Percentiles rank a stretch among this genome's conserved stretches.
Evolutionary conservation across 2,797 vertebrate genomes (phyloP).

Genomic region (Coracias cyanogaster): DNA sequence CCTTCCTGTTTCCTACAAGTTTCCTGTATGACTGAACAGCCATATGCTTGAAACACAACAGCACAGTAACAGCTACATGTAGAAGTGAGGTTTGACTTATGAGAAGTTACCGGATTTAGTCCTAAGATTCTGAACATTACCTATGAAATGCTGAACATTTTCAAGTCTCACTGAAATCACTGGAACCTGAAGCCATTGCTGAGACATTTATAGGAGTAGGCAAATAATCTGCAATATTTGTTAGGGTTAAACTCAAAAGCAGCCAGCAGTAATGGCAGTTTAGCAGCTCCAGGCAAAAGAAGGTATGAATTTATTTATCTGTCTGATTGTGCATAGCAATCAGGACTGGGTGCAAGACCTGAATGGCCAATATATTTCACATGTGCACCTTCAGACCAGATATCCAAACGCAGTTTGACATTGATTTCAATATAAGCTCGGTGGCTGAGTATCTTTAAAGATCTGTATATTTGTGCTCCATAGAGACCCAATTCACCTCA

Average conservation of each 20-base stretch:
- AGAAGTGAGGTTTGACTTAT: conserved; percentile 65
- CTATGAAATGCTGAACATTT: background rate
- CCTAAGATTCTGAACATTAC: background rate
- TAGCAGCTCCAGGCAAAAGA: background rate
- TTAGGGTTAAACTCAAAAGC: conserved; percentile 17
- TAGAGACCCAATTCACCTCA: background rate
- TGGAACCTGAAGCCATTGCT: background rate
- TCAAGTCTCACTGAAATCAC: background rate
- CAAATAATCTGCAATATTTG: conserved; percentile 13
- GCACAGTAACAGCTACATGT: conserved; percentile 31
- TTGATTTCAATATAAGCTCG: background rate
- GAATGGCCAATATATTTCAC: background rate
- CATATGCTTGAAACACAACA: conserved; percentile 73
- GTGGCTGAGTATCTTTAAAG: background rate
- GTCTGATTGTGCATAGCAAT: background rate
- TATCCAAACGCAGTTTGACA: background rate
- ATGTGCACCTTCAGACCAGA: background rate
- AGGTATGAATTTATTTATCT: background rate
- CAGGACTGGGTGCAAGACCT: background rate
- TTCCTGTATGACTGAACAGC: conserved; percentile 76
- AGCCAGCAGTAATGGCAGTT: background rate
- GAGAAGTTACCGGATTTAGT: conserved; percentile 43
- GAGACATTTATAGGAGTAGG: background rate
- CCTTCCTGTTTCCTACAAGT: conserved; percentile 72
- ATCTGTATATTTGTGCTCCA: background rate